These are phyloP conservation scores for Chouioia cunea DNA, from an alignment of 2,888 invertebrate species.

Conservation along the genomic window DNA sequence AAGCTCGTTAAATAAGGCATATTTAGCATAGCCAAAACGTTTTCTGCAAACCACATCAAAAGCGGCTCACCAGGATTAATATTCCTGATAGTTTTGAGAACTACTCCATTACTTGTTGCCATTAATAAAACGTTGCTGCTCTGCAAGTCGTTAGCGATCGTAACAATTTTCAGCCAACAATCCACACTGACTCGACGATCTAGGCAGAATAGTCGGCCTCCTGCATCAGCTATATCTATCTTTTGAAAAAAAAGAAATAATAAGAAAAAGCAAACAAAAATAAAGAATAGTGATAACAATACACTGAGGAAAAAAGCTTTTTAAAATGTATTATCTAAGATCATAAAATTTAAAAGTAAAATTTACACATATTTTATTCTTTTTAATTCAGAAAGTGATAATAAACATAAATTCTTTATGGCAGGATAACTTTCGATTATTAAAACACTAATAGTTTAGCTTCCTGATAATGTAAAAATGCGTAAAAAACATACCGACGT, in stretches of 20 bases:
- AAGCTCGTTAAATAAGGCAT: slow-evolving; percentile 84
- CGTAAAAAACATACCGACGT: no score
- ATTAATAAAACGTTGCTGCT: slow-evolving; percentile 74
- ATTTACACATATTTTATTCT: no score
- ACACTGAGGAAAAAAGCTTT: no score
- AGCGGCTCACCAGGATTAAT: slow-evolving; percentile 78
- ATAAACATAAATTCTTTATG: no score
- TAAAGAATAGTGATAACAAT: no score
- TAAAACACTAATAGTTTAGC: no score
- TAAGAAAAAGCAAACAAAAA: no score
- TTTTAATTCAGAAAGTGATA: no score
- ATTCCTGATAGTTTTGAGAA: slow-evolving; percentile 70
- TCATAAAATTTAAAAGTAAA: no score
- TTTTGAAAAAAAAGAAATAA: slow-evolving; percentile 24
- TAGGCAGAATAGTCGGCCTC: slow-evolving; percentile 56
- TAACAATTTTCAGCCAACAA: slow-evolving; percentile 65
- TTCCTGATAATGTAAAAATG: no score
- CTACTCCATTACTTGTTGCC: slow-evolving; percentile 56
- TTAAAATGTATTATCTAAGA: no score
- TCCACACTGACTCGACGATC: slow-evolving; percentile 51
- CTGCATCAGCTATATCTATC: slow-evolving; percentile 56
- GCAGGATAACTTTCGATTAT: no score
- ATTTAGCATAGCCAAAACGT: slow-evolving; percentile 77
- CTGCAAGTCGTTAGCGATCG: slow-evolving; percentile 77
- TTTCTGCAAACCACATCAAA: slow-evolving; percentile 86